Evolutionary conservation across 2,797 vertebrate species (phyloP).

Genomic region (Podarcis lilfordi): DNA sequence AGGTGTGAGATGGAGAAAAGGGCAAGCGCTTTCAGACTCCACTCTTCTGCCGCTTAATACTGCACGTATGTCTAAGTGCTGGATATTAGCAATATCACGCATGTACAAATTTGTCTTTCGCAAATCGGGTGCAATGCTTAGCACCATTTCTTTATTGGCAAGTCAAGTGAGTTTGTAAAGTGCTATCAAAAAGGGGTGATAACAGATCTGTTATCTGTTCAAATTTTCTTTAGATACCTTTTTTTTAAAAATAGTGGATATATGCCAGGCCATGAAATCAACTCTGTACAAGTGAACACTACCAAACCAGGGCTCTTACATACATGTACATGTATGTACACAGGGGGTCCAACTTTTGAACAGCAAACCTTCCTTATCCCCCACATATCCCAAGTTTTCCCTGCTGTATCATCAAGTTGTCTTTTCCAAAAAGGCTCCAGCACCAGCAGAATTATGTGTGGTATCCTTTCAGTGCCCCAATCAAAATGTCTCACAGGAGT

Average conservation of each 20-base stretch:
- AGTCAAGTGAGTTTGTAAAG: constrained; percentile 3
- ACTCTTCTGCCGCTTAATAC: too few species aligned
- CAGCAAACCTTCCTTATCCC: too few species aligned
- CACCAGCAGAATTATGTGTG: background rate
- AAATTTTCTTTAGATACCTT: background rate
- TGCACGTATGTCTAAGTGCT: background rate
- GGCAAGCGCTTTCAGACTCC: background rate
- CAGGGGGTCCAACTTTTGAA: background rate
- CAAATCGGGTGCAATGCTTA: background rate
- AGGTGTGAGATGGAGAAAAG: background rate
- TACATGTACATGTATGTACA: too few species aligned
- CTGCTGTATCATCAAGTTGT: background rate
- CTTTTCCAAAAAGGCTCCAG: background rate
- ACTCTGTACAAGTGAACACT: too few species aligned
- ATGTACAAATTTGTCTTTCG: background rate
- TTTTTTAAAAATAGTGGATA: background rate
- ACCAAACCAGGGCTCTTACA: background rate
- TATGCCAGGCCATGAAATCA: background rate
- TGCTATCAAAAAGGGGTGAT: constrained; percentile 1
- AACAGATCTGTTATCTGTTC: background rate
- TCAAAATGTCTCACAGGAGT: background rate
- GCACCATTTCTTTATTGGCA: background rate
- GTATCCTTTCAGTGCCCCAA: background rate
- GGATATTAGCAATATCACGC: background rate
- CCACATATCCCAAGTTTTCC: background rate